These are phyloP conservation scores for Heliconius hermathena DNA, from an alignment of 1,140 invertebrate species.

Conservation along the genomic window DNA sequence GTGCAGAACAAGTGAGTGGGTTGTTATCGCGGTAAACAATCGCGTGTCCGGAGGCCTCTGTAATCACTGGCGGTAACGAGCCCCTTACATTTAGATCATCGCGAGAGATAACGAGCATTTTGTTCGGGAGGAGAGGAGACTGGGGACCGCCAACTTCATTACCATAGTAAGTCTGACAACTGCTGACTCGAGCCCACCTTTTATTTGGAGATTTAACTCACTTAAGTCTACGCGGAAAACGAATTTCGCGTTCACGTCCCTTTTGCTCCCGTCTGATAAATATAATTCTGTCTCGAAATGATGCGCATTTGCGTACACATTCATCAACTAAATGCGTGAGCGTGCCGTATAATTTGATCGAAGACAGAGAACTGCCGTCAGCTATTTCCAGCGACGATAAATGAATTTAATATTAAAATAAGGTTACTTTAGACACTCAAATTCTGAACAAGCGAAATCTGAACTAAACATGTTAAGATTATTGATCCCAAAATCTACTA, in stretches of 20 bases:
- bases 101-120: constrained; percentile 64
- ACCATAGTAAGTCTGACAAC: constrained; percentile 62
- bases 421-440: constrained; percentile 31
- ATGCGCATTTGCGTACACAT: constrained; percentile 56
- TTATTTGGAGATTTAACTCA: constrained; percentile 78
- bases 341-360: constrained; percentile 70
- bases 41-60: constrained; percentile 61
- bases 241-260: constrained; percentile 59
- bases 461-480: constrained; percentile 32
- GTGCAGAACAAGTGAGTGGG: constrained; percentile 45
- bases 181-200: constrained; percentile 71
- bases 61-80: constrained; percentile 58
- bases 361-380: constrained; percentile 63
- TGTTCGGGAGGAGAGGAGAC: constrained; percentile 42
- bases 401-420: constrained; percentile 63
- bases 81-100: constrained; percentile 68
- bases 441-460: constrained; percentile 20
- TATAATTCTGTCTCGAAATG: constrained; percentile 51
- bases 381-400: constrained; percentile 55
- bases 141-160: constrained; percentile 60
- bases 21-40: constrained; percentile 59
- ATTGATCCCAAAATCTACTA: constrained; percentile 18
- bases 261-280: constrained; percentile 51
- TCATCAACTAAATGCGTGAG: constrained; percentile 60
- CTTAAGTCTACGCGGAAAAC: constrained; percentile 70